Evolutionary conservation across 2,797 vertebrate species (phyloP).

Genomic region (Cygnus olor): DNA sequence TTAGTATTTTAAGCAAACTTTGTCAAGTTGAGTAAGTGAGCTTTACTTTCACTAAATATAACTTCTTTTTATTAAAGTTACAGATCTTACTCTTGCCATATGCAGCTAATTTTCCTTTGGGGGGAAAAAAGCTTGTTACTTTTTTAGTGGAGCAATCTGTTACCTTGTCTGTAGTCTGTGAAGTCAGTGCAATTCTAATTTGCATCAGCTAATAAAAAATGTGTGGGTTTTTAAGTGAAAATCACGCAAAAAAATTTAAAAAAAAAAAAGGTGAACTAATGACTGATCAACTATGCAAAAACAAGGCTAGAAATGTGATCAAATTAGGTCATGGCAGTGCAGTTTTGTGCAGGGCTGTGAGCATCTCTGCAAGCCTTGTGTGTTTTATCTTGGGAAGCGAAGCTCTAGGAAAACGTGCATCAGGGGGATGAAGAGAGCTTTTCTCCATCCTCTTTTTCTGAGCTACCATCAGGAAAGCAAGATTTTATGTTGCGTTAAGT

Average conservation of each 20-base stretch:
- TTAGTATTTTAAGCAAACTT: slow-evolving; percentile 59
- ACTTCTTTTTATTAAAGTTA: slow-evolving; percentile 66
- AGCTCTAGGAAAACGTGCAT: slow-evolving; percentile 55
- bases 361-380: slow-evolving; percentile 49
- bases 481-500: slow-evolving; percentile 39
- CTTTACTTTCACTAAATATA: slow-evolving; percentile 53
- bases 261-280: slow-evolving; percentile 46
- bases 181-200: slow-evolving; percentile 73
- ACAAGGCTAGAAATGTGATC: slow-evolving; percentile 60
- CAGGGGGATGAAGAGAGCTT: slow-evolving; percentile 46
- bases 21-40: slow-evolving; percentile 41
- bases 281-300: slow-evolving; percentile 58
- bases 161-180: slow-evolving; percentile 74
- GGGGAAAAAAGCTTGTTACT: slow-evolving; percentile 69
- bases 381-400: slow-evolving; percentile 63
- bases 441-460: slow-evolving; percentile 34
- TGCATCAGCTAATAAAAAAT: slow-evolving; percentile 74
- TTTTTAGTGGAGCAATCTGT: slow-evolving; percentile 76
- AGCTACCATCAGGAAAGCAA: slow-evolving; percentile 3
- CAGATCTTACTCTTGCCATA: slow-evolving; percentile 71
- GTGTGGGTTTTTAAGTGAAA: slow-evolving; percentile 74
- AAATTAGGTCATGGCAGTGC: slow-evolving; percentile 62
- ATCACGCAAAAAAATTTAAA: slow-evolving; percentile 29
- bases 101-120: slow-evolving; percentile 74
- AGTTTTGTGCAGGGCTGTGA: slow-evolving; percentile 49